Evolutionary conservation across 1,140 invertebrate genomes (phyloP), one percentile per base, ranked within the genome.

Genomic region (Eriosoma lanigerum): DNA sequence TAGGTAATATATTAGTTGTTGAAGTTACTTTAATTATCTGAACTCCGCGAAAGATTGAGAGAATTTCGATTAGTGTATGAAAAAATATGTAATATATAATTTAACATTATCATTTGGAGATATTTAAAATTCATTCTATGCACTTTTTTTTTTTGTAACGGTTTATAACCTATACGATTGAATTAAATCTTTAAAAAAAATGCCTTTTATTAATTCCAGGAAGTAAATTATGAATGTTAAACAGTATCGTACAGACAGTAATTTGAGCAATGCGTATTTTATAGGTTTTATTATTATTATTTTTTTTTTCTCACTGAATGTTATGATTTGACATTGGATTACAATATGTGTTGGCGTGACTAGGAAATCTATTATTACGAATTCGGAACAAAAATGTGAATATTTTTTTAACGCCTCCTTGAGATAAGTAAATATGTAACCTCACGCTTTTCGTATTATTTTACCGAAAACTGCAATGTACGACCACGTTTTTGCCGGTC

Each of bases 331-430:
- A 78, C 73, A 78, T 78, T 78, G 73, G 73, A 78, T 78, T 78
- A 60, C 1, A 13, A 50, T 15, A 78, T 60, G 54, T 60, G 73
- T 60, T 60, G 54, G 73, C 73, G 73, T 78, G 73, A 78, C 73
- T 78, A 78, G 73, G 73, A 78, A 78, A 60, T 78, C 73, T 60
- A 78, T 78, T 78, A 78, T 78, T 78, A 46, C 19, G 29, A 70
- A 46, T 78, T 60, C 19, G 21, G 60, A 60, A 78, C 56, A 46
- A 78, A 75, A 48, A 78, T 60, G 73, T 44, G 73, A 58, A 44
- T 46, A 78, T 78, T 56, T 75, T 54, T 50, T 78, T 32, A 58
- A 78, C 12, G 56, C 54, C 73, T 78, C 73, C 38, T 70, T 70
- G 68, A 70, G 21, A 70, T 48, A 26, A 70, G n/a, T 44, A 13